phyloP scores from a whole-genome alignment of 2,797 vertebrate species.

The Amphiprion clarkii region DNA sequence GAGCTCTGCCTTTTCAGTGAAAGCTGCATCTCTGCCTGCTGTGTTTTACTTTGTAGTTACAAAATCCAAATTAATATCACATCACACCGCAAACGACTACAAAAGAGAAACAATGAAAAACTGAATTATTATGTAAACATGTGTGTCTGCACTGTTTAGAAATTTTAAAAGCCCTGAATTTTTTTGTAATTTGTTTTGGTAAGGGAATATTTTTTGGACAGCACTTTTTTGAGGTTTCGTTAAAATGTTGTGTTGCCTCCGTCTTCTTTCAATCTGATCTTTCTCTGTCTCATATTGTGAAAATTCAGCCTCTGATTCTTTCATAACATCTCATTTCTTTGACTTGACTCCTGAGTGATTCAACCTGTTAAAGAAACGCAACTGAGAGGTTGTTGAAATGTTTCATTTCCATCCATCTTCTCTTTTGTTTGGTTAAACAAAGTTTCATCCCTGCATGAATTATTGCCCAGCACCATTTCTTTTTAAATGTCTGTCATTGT shows the following conservation, averaged over 20 bases:
- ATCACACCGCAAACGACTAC: too few species aligned
- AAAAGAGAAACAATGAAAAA: too few species aligned
- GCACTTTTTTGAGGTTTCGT: not conserved
- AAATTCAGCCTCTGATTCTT: conserved; percentile 15
- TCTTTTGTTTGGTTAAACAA: conserved; percentile 16
- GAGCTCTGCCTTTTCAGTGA: too few species aligned
- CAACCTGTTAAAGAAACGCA: not conserved
- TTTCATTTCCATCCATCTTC: conserved; percentile 17
- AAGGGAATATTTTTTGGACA: too few species aligned
- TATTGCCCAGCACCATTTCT: conserved; percentile 27
- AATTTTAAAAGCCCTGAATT: too few species aligned
- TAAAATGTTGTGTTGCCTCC: too few species aligned
- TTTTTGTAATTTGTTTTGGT: too few species aligned
- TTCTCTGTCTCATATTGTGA: not conserved
- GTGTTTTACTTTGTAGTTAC: too few species aligned
- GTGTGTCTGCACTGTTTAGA: too few species aligned
- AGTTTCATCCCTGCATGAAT: conserved; percentile 21
- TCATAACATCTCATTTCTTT: conserved; percentile 17
- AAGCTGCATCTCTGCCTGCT: too few species aligned
- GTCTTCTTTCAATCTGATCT: not conserved
- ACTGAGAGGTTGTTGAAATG: conserved; percentile 1
- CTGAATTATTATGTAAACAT: too few species aligned
- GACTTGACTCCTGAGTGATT: conserved; percentile 7
- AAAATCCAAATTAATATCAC: too few species aligned
- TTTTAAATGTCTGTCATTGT: conserved; percentile 8